phyloP scores from a whole-genome alignment of 1,140 invertebrate species.

The Tribolium castaneum region DNA sequence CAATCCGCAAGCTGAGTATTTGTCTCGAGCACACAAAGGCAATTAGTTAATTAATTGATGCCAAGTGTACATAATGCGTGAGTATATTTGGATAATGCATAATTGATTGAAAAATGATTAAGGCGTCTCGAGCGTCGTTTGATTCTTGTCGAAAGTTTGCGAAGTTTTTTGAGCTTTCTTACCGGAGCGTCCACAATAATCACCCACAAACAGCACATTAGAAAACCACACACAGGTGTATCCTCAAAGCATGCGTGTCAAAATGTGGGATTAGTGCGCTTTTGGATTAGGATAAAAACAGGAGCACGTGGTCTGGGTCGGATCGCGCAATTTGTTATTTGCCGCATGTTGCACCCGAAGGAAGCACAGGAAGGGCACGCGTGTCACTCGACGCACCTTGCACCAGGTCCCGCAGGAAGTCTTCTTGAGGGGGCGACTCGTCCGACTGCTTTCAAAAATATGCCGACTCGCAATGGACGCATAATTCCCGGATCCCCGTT shows the following conservation, averaged over 20 bases:
- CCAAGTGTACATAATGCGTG: background rate
- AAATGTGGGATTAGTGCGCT: background rate
- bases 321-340: background rate
- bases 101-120: background rate
- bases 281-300: background rate
- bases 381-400: conserved; percentile 53
- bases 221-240: background rate
- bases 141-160: background rate
- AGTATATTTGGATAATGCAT: background rate
- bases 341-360: background rate
- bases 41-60: background rate
- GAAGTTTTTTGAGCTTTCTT: background rate
- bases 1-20: background rate
- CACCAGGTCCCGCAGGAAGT: conserved; percentile 55
- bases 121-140: background rate
- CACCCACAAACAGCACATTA: background rate
- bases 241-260: background rate
- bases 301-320: background rate
- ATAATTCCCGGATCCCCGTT: conserved; percentile 68
- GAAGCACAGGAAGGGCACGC: background rate
- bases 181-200: background rate
- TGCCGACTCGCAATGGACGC: conserved; percentile 67
- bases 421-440: conserved; percentile 57
- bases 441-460: conserved; percentile 64
- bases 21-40: background rate